A percentile compares a stretch with the other conserved stretches of the same genome.
Evolutionary conservation across 2,113 vertebrate genomes (phyloP).

Genomic region (Callipepla californica): DNA sequence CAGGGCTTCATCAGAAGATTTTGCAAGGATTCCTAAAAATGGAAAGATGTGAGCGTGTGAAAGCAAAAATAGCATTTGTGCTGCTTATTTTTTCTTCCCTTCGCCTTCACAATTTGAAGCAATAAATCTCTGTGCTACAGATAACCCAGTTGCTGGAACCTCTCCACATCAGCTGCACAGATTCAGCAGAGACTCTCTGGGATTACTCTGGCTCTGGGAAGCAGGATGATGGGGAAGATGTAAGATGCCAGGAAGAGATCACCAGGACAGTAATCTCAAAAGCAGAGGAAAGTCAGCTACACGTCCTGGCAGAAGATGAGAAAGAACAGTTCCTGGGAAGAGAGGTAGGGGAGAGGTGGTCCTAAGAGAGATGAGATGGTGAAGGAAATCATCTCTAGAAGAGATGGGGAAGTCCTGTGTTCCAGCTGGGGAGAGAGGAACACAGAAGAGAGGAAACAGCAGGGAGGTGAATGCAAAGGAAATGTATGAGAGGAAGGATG

Average conservation of each 20-base stretch:
- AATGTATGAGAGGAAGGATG: not conserved
- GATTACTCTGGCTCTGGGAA: slow-evolving; percentile 35
- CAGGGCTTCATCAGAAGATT: slow-evolving; percentile 21
- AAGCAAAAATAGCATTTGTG: slow-evolving; percentile 62
- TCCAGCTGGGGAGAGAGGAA: not conserved
- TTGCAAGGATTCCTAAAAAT: slow-evolving; percentile 57
- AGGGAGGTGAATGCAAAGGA: not conserved
- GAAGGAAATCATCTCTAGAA: not conserved
- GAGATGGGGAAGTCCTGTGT: not conserved
- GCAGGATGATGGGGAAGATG: slow-evolving; percentile 22
- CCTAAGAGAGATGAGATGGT: not conserved
- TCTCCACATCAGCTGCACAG: slow-evolving; percentile 70
- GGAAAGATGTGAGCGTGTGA: not conserved
- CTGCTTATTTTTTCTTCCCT: slow-evolving; percentile 26
- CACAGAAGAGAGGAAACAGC: not conserved
- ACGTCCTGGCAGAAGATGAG: not conserved
- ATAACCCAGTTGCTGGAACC: slow-evolving; percentile 80
- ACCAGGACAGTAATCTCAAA: not conserved
- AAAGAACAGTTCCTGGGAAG: not conserved
- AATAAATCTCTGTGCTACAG: slow-evolving; percentile 67
- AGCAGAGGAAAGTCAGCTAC: not conserved
- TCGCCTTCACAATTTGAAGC: slow-evolving; percentile 8
- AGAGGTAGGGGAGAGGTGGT: slow-evolving; percentile 13
- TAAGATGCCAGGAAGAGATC: slow-evolving; percentile 30
- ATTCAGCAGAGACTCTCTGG: slow-evolving; percentile 34